A percentile compares a stretch with the other conserved stretches of the same genome.
phyloP scores from a whole-genome alignment of 2,888 invertebrate species.

The Eupithecia exiguata region DNA sequence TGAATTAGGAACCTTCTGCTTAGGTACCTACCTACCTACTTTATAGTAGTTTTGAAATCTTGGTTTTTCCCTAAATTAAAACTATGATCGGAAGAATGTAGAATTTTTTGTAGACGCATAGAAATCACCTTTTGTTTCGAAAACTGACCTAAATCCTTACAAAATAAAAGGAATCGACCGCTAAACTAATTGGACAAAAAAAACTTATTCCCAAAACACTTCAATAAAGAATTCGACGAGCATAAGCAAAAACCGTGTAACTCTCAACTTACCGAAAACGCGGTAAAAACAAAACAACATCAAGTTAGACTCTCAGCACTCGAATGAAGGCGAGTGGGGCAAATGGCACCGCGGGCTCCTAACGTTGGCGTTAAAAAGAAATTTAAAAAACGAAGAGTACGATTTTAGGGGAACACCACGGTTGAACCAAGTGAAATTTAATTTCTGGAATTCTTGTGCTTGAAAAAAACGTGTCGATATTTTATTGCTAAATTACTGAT shows the following conservation, averaged over 20 bases:
- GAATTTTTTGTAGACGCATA: neutral
- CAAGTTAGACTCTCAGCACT: constrained; percentile 51
- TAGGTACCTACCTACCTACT: neutral
- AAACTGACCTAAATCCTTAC: neutral
- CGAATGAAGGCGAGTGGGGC: constrained; percentile 55
- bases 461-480: neutral
- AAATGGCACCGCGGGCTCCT: constrained; percentile 67
- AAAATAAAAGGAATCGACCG: neutral
- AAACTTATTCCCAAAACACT: neutral
- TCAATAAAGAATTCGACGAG: constrained; percentile 15
- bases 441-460: neutral
- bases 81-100: neutral
- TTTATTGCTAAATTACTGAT: neutral
- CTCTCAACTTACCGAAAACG: constrained; percentile 39
- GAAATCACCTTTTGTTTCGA: neutral
- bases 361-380: constrained; percentile 62
- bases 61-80: neutral
- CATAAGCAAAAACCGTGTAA: constrained; percentile 19
- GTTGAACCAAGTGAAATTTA: neutral
- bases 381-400: constrained; percentile 64
- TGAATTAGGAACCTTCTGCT: too few species aligned
- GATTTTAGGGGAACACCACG: constrained; percentile 48
- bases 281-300: constrained; percentile 48
- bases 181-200: constrained; percentile 4
- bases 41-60: neutral